Evolutionary conservation across 2,797 vertebrate species (phyloP).

Genomic region (Helicolenus hilgendorfi): DNA sequence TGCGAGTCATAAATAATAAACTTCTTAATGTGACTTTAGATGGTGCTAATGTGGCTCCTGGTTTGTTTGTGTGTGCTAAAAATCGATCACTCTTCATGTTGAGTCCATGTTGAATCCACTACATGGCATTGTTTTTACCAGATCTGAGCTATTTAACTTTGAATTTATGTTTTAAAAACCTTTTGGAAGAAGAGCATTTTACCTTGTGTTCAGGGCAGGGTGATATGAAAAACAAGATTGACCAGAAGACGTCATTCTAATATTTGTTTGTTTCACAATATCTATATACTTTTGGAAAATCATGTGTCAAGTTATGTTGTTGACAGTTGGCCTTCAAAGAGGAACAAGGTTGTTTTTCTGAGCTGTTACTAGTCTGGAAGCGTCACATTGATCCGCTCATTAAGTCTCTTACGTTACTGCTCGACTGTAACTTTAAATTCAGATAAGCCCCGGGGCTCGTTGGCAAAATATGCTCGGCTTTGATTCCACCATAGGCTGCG

Average conservation of each 20-base stretch:
- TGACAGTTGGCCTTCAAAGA: not conserved
- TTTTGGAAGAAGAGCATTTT: not conserved
- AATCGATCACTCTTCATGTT: not conserved
- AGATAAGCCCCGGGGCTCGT: not conserved
- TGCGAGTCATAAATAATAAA: not conserved
- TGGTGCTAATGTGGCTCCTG: not conserved
- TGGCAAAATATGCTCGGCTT: slow-evolving; percentile 24
- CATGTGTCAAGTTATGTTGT: not conserved
- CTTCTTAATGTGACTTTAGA: not conserved
- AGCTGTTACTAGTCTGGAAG: not conserved
- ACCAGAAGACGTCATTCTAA: not conserved
- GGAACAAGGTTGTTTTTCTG: too few relatives aligned
- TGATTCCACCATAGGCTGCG: slow-evolving; percentile 15
- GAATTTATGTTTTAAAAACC: not conserved
- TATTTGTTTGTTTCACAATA: not conserved
- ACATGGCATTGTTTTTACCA: not conserved
- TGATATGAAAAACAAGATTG: not conserved
- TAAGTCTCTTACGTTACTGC: not conserved
- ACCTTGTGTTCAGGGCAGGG: not conserved
- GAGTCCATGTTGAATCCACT: not conserved
- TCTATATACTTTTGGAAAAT: not conserved
- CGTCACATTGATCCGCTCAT: slow-evolving; percentile 11
- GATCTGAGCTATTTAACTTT: not conserved
- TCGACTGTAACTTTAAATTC: slow-evolving; percentile 18
- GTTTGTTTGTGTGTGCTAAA: not conserved